Percentiles rank a stretch among this genome's conserved stretches.
Conservation (phyloP, 1,140 invertebrate genomes). For the Leptopilina clavipes region DNA sequence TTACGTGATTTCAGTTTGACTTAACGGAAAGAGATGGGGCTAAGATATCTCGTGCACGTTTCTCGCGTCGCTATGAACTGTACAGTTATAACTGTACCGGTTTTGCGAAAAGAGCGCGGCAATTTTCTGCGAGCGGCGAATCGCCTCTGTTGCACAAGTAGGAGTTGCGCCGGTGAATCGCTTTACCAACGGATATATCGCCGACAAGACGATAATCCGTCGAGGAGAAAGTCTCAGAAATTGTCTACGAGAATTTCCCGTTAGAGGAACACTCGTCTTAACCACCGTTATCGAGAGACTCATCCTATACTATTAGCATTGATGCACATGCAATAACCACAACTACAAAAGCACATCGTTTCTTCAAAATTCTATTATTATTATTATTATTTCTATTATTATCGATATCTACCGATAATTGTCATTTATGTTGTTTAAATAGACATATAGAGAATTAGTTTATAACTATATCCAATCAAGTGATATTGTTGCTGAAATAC, state of each 20-base stretch:
- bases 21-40: slow-evolving; percentile 29
- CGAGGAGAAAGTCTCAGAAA: slow-evolving; percentile 31
- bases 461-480: too few relatives aligned
- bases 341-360: background rate
- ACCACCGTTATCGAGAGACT: slow-evolving; percentile 23
- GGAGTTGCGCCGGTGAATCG: slow-evolving; percentile 20
- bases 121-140: slow-evolving; percentile 48
- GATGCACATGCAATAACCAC: slow-evolving; percentile 7
- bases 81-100: slow-evolving; percentile 55
- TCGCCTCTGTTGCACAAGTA: slow-evolving; percentile 10
- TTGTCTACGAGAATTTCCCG: slow-evolving; percentile 31
- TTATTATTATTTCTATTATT: too few relatives aligned
- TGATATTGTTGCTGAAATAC: too few relatives aligned
- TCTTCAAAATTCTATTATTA: background rate
- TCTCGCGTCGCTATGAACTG: slow-evolving; percentile 49
- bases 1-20: slow-evolving; percentile 23
- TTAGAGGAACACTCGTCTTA: slow-evolving; percentile 26
- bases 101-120: slow-evolving; percentile 58
- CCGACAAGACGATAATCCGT: slow-evolving; percentile 14
- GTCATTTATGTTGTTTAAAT: too few relatives aligned
- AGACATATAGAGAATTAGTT: too few relatives aligned
- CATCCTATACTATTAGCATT: background rate
- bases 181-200: slow-evolving; percentile 18
- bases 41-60: slow-evolving; percentile 53
- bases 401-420: too few relatives aligned